phyloP scores from a whole-genome alignment of 2,113 vertebrate species.

The Phainopepla nitens region DNA sequence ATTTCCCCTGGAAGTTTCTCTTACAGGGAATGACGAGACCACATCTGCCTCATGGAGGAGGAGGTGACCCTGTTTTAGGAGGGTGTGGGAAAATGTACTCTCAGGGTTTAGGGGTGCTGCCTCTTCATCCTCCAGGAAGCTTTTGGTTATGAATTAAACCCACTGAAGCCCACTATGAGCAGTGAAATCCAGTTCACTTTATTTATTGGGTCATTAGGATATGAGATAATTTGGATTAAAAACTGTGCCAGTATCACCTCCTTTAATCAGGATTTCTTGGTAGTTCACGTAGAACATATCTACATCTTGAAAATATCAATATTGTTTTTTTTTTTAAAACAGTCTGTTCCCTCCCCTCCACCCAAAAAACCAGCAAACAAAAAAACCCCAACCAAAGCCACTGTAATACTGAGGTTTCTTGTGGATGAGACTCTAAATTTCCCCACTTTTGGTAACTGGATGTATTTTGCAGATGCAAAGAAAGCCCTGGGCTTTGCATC shows the following conservation, averaged over 20 bases:
- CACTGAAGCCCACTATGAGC: no score
- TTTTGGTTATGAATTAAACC: not conserved
- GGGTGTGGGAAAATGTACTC: not conserved
- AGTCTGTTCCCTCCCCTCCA: not conserved
- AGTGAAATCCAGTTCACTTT: not conserved
- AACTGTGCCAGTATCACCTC: not conserved
- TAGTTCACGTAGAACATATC: not conserved
- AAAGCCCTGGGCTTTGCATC: no score
- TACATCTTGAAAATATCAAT: not conserved
- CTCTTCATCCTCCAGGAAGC: not conserved
- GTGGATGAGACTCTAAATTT: not conserved
- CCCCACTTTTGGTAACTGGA: not conserved
- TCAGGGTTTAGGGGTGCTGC: not conserved
- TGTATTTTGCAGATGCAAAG: not conserved
- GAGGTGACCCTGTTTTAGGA: not conserved
- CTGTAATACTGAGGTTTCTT: not conserved
- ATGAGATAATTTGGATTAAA: not conserved
- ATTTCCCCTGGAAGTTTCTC: not conserved
- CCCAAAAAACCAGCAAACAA: fast-evolving
- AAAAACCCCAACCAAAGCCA: fast-evolving
- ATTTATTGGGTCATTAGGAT: not conserved
- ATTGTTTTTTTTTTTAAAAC: not conserved
- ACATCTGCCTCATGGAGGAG: not conserved
- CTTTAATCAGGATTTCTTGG: not conserved
- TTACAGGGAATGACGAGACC: not conserved